These are phyloP conservation scores for Gallinago solitaria DNA, from an alignment of 2,797 vertebrate species.

Conservation along the genomic window DNA sequence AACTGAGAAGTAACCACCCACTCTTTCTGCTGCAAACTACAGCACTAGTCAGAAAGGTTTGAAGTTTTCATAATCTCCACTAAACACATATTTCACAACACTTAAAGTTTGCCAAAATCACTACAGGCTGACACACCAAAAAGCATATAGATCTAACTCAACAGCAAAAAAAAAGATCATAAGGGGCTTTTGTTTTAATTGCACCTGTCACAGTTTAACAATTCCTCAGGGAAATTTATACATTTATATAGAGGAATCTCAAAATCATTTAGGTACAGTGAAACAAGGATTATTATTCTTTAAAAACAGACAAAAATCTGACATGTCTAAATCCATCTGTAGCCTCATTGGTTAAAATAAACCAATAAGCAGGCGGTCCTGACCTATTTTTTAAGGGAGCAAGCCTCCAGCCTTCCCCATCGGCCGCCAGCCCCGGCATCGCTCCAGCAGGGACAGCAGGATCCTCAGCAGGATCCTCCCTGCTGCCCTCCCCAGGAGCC, in stretches of 20 bases:
- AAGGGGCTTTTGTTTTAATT: neutral
- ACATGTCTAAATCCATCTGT: neutral
- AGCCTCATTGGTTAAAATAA: neutral
- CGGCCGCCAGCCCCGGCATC: neutral
- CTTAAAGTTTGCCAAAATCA: neutral
- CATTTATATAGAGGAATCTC: neutral
- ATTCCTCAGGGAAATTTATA: neutral
- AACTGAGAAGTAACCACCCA: neutral
- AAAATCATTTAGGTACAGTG: neutral
- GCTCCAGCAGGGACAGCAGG: neutral
- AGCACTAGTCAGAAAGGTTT: neutral
- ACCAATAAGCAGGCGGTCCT: neutral
- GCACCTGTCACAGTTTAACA: neutral
- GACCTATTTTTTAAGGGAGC: neutral
- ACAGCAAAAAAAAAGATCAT: neutral
- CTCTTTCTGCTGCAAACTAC: neutral
- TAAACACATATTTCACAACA: neutral
- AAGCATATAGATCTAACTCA: neutral
- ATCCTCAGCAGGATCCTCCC: conserved; percentile 1
- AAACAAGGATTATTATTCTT: neutral
- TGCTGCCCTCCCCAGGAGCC: neutral
- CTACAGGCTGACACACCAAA: neutral
- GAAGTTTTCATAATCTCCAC: neutral
- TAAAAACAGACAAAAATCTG: neutral
- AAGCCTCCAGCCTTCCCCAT: neutral